These are phyloP conservation scores for Dascyllus trimaculatus DNA, from an alignment of 2,113 vertebrate species.

Conservation along the genomic window DNA sequence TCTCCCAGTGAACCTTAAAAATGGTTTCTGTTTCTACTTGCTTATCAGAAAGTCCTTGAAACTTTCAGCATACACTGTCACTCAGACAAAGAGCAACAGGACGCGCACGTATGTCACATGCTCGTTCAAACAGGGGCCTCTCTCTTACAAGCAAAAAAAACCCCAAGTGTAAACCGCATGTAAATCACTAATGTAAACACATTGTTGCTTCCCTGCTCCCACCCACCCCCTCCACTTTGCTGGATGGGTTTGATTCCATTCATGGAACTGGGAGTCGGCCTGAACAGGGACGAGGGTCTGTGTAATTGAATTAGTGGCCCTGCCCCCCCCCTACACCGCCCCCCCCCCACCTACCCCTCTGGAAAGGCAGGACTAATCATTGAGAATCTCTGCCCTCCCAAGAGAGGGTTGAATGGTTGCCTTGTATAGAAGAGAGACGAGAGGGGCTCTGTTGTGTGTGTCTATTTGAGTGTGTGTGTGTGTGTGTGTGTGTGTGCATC, in stretches of 20 bases:
- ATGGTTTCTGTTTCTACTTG: background rate
- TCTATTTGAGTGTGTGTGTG: constrained; percentile 14
- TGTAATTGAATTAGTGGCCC: constrained; percentile 73
- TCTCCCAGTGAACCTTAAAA: background rate
- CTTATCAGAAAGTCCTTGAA: constrained; percentile 1
- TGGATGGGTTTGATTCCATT: constrained; percentile 63
- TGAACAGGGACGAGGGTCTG: constrained; percentile 26
- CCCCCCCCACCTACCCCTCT: background rate
- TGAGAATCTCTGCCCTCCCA: constrained; percentile 71
- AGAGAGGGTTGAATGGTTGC: constrained; percentile 68
- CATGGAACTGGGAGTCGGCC: constrained; percentile 55
- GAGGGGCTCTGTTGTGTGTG: constrained; percentile 35
- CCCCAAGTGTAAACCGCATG: constrained; percentile 38
- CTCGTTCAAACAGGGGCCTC: background rate
- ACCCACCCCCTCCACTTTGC: constrained; percentile 2
- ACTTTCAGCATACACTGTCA: constrained; percentile 15
- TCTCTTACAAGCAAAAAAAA: background rate
- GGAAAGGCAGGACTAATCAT: constrained; percentile 67
- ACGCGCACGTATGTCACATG: constrained; percentile 12
- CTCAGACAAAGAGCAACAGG: constrained; percentile 10
- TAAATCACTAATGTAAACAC: constrained; percentile 65
- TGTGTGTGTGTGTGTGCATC: constrained; percentile 15
- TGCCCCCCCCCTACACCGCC: background rate
- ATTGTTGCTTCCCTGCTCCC: constrained; percentile 14
- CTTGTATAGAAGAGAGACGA: constrained; percentile 77